Evolutionary conservation across 1,140 invertebrate species (phyloP), one percentile per base, ranked within the genome.

Genomic region (Drosophila pseudoananassae): DNA sequence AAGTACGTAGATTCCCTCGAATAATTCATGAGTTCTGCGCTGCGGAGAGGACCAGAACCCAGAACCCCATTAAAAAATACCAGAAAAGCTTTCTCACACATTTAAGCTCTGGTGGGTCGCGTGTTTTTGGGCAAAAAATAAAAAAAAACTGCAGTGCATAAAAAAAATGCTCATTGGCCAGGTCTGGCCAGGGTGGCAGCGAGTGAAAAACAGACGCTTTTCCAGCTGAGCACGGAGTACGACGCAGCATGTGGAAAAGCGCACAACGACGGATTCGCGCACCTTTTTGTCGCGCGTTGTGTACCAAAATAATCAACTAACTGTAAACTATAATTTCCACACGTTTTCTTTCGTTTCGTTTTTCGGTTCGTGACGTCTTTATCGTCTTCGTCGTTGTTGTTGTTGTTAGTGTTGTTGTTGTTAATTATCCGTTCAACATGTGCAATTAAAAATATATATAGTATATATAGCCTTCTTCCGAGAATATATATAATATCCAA

Each of bases 211-310:
- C 46, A 71, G 36, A 70, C 64, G 78, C 63, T 85, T 87, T 82
- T 85, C 82, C 78, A 85, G 83, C 82, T 88, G 83, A 87, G 81
- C 87, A 82, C 82, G 69, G 83, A 87, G 81, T 85, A 82, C 78
- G 69, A 76, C 69, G 65, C 78, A 87, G 82, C 83, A 81, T 85
- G 81, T 85, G 78, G 82, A 85, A 78, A 71, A 82, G 82, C 82
- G 78, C 78, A 85, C 78, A 85, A 66, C 82, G 20, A 66, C 82
- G 20, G 20, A 59, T 49, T 74, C 43, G 73, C 78, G 52, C 58
- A 68, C 80, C 65, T 75, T 66, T 66, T 87, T 77, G 56, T 76
- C 46, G 60, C 76, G 56, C 71, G 53, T 54, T 64, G 68, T 54
- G 71, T 75, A 65, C 25, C 43, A 63, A 50, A 56, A 69, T 38